Evolutionary conservation across 1,140 invertebrate species (phyloP).

Genomic region (Neotoxoptera formosana): DNA sequence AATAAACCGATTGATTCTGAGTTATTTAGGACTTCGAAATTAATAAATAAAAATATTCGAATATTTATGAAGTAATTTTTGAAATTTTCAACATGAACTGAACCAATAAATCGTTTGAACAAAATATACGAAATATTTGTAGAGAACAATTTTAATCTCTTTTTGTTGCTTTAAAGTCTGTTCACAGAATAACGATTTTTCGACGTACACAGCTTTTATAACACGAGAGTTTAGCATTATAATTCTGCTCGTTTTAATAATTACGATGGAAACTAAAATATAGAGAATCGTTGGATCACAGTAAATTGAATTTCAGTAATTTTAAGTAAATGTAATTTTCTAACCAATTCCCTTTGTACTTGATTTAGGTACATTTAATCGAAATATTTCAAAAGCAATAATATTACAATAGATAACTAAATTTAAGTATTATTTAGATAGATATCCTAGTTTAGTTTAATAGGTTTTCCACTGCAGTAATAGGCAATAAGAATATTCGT

Average conservation of each 20-base stretch:
- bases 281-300: neutral
- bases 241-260: neutral
- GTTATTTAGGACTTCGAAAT: neutral
- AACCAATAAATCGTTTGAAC: neutral
- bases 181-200: neutral
- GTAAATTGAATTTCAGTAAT: neutral
- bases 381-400: neutral
- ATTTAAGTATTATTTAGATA: neutral
- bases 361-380: neutral
- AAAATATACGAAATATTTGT: neutral
- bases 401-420: neutral
- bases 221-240: neutral
- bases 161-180: neutral
- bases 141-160: neutral
- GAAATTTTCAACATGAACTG: neutral
- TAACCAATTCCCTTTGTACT: constrained; percentile 1
- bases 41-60: neutral
- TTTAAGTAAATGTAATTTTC: neutral
- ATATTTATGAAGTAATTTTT: neutral
- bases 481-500: neutral
- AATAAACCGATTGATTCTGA: neutral
- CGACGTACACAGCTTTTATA: neutral
- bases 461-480: neutral
- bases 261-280: neutral
- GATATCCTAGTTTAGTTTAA: too few relatives aligned